Percentiles rank a stretch among this genome's conserved stretches.
Conservation (phyloP, 2,113 vertebrate genomes). For the Isurus oxyrinchus region DNA sequence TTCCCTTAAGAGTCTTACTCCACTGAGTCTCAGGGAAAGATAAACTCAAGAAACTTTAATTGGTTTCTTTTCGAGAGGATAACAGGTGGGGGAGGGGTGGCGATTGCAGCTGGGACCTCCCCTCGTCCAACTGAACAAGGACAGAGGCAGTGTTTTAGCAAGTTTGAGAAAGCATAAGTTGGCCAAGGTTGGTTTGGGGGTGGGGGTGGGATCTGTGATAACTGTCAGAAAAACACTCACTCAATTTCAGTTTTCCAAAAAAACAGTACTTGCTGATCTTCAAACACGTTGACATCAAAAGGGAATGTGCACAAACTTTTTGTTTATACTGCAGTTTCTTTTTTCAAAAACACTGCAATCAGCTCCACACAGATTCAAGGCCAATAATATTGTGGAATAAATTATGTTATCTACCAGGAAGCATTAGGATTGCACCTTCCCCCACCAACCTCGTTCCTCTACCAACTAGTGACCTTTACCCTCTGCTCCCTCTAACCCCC, state of each 20-base stretch:
- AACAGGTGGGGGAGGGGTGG: slow-evolving; percentile 2
- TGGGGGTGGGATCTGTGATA: background rate
- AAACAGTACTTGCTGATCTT: background rate
- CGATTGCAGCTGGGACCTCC: background rate
- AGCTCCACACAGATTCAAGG: background rate
- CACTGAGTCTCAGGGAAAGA: background rate
- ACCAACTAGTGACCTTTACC: background rate
- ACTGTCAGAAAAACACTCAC: background rate
- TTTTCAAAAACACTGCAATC: background rate
- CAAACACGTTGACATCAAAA: background rate
- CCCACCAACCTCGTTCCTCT: no score
- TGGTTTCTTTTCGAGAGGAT: background rate
- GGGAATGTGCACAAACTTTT: background rate
- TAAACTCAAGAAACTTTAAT: slow-evolving; percentile 8
- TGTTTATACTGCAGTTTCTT: background rate
- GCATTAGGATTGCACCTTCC: background rate
- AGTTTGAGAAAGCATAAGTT: background rate
- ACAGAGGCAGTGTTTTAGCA: background rate
- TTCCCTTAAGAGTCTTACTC: background rate
- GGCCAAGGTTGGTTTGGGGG: background rate
- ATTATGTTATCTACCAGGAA: background rate
- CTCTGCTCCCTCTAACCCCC: background rate
- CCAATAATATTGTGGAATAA: background rate
- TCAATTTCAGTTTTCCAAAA: background rate
- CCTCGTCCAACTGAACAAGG: background rate